These are phyloP conservation scores for Limnephilus rhombicus DNA, from an alignment of 2,888 invertebrate genomes.

Conservation along the genomic window DNA sequence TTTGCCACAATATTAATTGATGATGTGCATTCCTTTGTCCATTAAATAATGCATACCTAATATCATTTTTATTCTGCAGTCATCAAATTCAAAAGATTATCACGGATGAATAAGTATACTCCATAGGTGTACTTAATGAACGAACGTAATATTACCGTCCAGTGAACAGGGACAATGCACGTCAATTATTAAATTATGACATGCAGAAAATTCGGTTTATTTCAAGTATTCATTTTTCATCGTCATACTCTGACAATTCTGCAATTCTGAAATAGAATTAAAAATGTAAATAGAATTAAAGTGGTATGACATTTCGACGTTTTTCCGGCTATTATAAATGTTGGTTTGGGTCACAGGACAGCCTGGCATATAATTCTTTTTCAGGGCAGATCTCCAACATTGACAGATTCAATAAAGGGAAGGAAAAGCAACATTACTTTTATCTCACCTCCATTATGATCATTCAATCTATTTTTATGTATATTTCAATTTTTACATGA, in stretches of 20 bases:
- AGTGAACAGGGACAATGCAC: not conserved
- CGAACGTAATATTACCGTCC: not conserved
- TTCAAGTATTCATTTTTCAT: not conserved
- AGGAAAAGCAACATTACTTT: too few species aligned
- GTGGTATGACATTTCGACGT: too few species aligned
- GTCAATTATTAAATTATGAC: not conserved
- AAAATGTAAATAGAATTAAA: too few species aligned
- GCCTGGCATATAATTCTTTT: too few species aligned
- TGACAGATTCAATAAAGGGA: too few species aligned
- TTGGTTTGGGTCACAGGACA: too few species aligned
- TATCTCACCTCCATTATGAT: too few species aligned
- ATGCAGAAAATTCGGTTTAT: not conserved
- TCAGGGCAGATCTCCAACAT: too few species aligned
- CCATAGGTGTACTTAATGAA: not conserved
- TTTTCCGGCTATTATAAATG: too few species aligned
- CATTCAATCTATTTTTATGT: too few species aligned
- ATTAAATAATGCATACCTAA: not conserved
- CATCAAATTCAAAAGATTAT: not conserved
- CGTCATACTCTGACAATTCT: not conserved
- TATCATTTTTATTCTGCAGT: not conserved
- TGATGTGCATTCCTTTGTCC: not conserved
- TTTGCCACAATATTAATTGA: not conserved
- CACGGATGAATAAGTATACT: not conserved
- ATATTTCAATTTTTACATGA: too few species aligned
- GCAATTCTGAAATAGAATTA: not conserved